Conservation (phyloP, 2,888 invertebrate species). For the Apotomis turbidana region DNA sequence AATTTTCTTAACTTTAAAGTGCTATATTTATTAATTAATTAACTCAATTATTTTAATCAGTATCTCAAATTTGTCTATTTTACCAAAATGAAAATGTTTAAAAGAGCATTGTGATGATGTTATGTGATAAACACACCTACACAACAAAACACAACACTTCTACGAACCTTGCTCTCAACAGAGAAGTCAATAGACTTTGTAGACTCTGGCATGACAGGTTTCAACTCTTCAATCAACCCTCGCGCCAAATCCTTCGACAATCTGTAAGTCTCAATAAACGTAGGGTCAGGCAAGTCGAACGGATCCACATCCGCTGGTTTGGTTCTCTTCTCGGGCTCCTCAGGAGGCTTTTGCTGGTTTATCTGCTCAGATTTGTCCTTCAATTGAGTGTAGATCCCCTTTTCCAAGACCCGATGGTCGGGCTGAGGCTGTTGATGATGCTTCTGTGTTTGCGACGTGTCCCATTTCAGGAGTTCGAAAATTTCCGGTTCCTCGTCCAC, state of each 20-base stretch:
- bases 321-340: constrained; percentile 72
- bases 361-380: constrained; percentile 63
- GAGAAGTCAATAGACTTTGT: constrained; percentile 75
- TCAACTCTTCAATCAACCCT: constrained; percentile 68
- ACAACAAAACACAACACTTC: no score
- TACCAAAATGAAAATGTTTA: neutral
- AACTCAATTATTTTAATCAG: no score
- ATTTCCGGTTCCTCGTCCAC: constrained; percentile 78
- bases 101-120: no score
- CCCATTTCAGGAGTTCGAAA: constrained; percentile 78
- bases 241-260: constrained; percentile 72
- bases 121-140: no score
- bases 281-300: constrained; percentile 68
- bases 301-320: constrained; percentile 70
- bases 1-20: no score
- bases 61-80: no score
- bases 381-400: constrained; percentile 40
- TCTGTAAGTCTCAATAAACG: constrained; percentile 71
- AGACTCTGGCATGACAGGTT: constrained; percentile 75
- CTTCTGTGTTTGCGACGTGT: constrained; percentile 70
- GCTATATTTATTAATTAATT: no score
- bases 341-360: constrained; percentile 61
- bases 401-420: constrained; percentile 31
- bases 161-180: constrained; percentile 68
- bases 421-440: constrained; percentile 49